Evolutionary conservation across 1,140 invertebrate genomes (phyloP).

Genomic region (Orchesella cincta): DNA sequence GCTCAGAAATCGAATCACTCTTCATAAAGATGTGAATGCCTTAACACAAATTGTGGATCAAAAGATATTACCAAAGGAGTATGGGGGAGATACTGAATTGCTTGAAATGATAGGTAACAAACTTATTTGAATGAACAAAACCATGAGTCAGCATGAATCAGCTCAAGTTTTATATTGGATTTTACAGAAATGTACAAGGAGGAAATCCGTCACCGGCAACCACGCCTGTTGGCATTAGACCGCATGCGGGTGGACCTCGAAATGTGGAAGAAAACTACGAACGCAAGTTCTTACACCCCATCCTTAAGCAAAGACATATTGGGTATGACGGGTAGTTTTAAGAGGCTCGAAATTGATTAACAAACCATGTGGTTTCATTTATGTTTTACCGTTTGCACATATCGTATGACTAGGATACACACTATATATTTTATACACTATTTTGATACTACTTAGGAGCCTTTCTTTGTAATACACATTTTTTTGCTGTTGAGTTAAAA

Average conservation of each 20-base stretch:
- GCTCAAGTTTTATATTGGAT: not conserved
- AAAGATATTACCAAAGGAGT: slow-evolving; percentile 74
- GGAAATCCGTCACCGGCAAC: slow-evolving; percentile 49
- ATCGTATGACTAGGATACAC: too few relatives aligned
- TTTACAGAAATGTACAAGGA: slow-evolving; percentile 53
- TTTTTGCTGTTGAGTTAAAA: too few relatives aligned
- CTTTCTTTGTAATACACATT: too few relatives aligned
- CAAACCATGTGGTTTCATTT: too few relatives aligned
- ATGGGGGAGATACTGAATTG: slow-evolving; percentile 77
- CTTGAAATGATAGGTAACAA: slow-evolving; percentile 76
- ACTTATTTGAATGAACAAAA: slow-evolving; percentile 6
- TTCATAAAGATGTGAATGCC: slow-evolving; percentile 66
- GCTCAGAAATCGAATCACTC: slow-evolving; percentile 70
- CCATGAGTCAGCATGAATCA: slow-evolving; percentile 52
- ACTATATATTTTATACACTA: too few relatives aligned
- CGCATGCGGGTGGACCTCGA: slow-evolving; percentile 53
- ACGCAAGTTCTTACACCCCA: not conserved
- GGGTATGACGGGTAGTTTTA: slow-evolving; percentile 73
- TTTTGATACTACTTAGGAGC: too few relatives aligned
- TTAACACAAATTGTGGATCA: slow-evolving; percentile 64
- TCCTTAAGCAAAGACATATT: slow-evolving; percentile 61
- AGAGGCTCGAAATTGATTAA: slow-evolving; percentile 76
- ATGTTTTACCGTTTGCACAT: too few relatives aligned
- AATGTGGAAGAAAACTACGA: slow-evolving; percentile 39
- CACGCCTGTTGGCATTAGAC: slow-evolving; percentile 52